phyloP scores from a whole-genome alignment of 2,797 vertebrate species.

The Muscicapa striata region DNA sequence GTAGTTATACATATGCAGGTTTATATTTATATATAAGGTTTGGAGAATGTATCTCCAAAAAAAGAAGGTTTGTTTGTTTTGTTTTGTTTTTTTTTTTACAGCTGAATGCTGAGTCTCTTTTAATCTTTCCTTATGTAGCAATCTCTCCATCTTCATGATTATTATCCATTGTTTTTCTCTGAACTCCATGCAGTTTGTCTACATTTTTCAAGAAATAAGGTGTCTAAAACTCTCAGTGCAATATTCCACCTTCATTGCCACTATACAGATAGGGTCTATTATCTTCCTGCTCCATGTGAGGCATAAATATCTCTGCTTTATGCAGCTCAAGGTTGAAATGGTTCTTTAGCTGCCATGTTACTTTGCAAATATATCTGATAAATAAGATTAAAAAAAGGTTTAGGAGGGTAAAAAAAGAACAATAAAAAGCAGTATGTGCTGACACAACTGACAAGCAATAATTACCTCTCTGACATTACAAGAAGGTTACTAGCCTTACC shows the following conservation, averaged over 20 bases:
- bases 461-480: neutral
- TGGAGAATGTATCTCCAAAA: neutral
- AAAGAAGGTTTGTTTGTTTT: neutral
- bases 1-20: neutral
- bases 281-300: constrained; percentile 8
- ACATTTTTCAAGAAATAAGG: constrained; percentile 33
- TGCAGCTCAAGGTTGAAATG: constrained; percentile 46
- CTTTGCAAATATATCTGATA: constrained; percentile 36
- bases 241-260: constrained; percentile 14
- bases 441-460: neutral
- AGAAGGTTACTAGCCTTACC: neutral
- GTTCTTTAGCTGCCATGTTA: constrained; percentile 14
- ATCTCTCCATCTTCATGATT: constrained; percentile 1
- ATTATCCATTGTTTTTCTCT: neutral
- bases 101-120: neutral
- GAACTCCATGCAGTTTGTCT: constrained; percentile 7
- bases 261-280: constrained; percentile 28
- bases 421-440: neutral
- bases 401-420: neutral
- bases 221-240: neutral
- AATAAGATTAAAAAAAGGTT: neutral
- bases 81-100: neutral
- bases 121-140: neutral
- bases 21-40: neutral
- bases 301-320: constrained; percentile 40